Evolutionary conservation across 2,113 vertebrate genomes (phyloP).

Genomic region (Apodemus speciosus): DNA sequence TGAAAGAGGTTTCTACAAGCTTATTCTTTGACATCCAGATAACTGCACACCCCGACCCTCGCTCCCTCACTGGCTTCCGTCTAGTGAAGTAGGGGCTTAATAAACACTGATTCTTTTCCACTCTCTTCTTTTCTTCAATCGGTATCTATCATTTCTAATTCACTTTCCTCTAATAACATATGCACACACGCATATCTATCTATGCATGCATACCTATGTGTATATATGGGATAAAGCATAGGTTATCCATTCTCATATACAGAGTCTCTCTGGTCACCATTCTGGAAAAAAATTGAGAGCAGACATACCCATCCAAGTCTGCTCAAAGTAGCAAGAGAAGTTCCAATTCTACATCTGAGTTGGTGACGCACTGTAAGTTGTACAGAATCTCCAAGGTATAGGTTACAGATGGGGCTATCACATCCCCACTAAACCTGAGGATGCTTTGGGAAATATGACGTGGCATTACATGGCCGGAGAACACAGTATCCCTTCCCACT

Average conservation of each 20-base stretch:
- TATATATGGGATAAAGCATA: no score
- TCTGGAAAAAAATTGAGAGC: not conserved
- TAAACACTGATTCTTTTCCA: not conserved
- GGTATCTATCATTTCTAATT: not conserved
- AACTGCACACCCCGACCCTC: not conserved
- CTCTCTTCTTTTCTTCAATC: conserved; percentile 2
- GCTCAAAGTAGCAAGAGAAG: not conserved
- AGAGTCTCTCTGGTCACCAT: not conserved
- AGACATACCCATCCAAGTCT: not conserved
- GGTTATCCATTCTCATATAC: no score
- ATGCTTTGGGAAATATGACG: not conserved
- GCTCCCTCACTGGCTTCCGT: not conserved
- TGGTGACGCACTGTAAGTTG: not conserved
- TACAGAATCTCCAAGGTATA: not conserved
- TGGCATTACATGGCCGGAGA: not conserved
- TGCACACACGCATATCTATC: not conserved
- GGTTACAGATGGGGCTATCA: not conserved
- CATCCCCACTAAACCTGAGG: not conserved
- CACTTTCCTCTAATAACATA: not conserved
- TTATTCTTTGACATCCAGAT: conserved; percentile 1
- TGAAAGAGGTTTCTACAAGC: not conserved
- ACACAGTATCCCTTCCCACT: not conserved
- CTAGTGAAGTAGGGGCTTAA: not conserved
- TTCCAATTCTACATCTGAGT: not conserved
- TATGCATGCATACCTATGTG: not conserved